Conservation (phyloP, 1,140 invertebrate species). For the Lasaia peninsularis region DNA sequence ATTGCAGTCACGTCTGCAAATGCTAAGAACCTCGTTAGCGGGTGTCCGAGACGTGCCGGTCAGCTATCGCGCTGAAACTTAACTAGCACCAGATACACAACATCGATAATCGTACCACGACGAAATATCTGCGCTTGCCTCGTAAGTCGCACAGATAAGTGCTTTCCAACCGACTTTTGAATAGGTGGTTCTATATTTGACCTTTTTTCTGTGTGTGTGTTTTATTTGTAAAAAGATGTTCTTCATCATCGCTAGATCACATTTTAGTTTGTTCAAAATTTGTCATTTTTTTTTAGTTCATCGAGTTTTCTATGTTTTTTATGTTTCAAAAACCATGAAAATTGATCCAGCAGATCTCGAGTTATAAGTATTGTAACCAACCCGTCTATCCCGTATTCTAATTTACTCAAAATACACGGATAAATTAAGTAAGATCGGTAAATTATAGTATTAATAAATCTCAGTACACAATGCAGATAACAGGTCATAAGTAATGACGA, state of each 20-base stretch:
- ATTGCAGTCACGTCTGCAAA: constrained; percentile 38
- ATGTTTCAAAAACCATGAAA: no score
- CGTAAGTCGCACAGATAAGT: neutral
- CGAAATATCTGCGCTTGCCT: neutral
- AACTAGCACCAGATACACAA: constrained; percentile 22
- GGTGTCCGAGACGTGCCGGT: constrained; percentile 31
- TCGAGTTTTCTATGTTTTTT: no score
- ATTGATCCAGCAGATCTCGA: no score
- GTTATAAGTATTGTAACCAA: no score
- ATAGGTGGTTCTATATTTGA: no score
- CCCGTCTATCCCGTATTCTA: neutral
- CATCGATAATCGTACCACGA: constrained; percentile 18
- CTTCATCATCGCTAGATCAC: no score
- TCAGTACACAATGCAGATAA: neutral
- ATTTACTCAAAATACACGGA: no score
- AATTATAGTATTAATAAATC: neutral
- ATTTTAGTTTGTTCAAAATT: neutral
- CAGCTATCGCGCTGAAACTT: constrained; percentile 7
- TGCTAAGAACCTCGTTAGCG: constrained; percentile 46
- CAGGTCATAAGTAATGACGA: neutral
- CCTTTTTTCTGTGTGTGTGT: no score
- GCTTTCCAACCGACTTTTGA: no score
- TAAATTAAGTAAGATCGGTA: neutral
- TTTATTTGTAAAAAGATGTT: no score
- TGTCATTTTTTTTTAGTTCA: neutral